Evolutionary conservation across 2,888 invertebrate species (phyloP), one percentile per base, ranked within the genome.

Genomic region (Petrolisthes manimaculis): DNA sequence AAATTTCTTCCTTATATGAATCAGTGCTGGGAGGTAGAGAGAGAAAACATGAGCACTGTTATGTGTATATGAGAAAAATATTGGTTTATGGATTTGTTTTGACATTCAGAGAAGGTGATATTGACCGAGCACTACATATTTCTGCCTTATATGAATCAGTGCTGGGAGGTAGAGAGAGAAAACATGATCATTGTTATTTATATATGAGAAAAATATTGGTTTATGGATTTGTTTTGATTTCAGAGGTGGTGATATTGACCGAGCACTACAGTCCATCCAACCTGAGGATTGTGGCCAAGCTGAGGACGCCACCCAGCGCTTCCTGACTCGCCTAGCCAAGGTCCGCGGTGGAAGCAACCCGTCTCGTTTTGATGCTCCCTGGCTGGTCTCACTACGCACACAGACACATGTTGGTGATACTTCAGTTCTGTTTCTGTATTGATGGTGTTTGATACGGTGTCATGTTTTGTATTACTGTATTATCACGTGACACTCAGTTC

Each of bases 371-470:
- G 89, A 88, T 55, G 54, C 88, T 5, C 91, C 91, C 51, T 91
- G 91, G 91, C 86, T 89, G 12, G 89, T 89, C 74, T 84, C 90
- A 0, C 89, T 91, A n/a, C 85, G 85, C 14, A 56, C 78, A 21
- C 61, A 75, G 14, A 83, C 77, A 51, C n/a, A 18, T 0, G 71
- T 71, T 37, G 37, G 37, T 37, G 37, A 37, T 2, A 37, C 37
- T 37, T 37, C 37, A 37, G 37, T 37, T 37, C 37, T 37, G 37
- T 37, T 37, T 37, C 37, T 2, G 37, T 37, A 37, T 37, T 37
- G 37, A 37, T 37, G 37, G 37, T 37, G 37, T 37, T 37, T 37
- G 37, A 2, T 37, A 37, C 2, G 37, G 37, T 1, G 37, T 37
- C 37, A 37, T 1, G 0, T 37, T 2, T 37, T 37, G 0, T 37